Conservation (phyloP, 2,888 invertebrate species). For the Oligia fasciuncula region DNA sequence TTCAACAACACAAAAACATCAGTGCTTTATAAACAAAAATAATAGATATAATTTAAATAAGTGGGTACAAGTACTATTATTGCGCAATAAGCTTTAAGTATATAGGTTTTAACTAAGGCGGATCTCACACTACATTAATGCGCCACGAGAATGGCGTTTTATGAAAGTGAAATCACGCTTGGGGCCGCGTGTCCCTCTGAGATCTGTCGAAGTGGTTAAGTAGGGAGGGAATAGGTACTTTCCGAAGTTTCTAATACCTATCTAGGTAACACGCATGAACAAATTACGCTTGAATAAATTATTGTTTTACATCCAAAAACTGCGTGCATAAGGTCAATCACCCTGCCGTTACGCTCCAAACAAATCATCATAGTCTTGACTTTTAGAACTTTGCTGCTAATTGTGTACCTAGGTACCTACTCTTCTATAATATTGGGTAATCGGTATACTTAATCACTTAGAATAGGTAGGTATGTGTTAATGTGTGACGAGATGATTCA, state of each 20-base stretch:
- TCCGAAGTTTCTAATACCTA: not conserved
- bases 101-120: not conserved
- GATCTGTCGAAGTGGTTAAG: too few species aligned
- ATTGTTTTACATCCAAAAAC: not conserved
- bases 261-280: not conserved
- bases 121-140: too few species aligned
- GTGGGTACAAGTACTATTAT: not conserved
- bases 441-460: not conserved
- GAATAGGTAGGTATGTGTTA: not conserved
- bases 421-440: slow-evolving; percentile 24
- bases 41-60: not conserved
- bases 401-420: not conserved
- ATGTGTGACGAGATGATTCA: slow-evolving; percentile 36
- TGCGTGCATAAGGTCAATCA: not conserved
- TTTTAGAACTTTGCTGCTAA: slow-evolving; percentile 13
- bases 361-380: not conserved
- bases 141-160: too few species aligned
- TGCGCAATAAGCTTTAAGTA: not conserved
- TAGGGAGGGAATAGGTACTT: not conserved
- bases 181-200: too few species aligned
- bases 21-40: slow-evolving; percentile 9
- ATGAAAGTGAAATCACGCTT: too few species aligned
- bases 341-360: not conserved
- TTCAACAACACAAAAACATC: slow-evolving; percentile 2
- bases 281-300: not conserved